A percentile compares a stretch with the other conserved stretches of the same genome.
These are phyloP conservation scores for Solen grandis DNA, from an alignment of 1,140 invertebrate species.

Conservation along the genomic window DNA sequence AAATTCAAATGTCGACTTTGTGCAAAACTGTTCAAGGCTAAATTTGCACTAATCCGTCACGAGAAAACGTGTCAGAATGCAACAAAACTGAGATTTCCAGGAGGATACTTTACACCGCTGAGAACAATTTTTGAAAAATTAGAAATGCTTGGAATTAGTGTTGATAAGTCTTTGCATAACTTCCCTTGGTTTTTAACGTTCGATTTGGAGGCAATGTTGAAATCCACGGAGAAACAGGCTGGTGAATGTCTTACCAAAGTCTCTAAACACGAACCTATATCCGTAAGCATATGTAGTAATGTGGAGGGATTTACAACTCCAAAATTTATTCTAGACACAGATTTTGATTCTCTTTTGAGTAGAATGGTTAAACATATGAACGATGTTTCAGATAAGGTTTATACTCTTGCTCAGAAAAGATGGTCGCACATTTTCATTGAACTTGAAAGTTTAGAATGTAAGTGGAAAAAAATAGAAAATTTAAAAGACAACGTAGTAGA, in stretches of 20 bases:
- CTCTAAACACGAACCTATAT: too few species aligned
- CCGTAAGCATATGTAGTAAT: too few species aligned
- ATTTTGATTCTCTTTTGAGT: too few species aligned
- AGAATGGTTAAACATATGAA: constrained; percentile 32
- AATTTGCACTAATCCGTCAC: too few species aligned
- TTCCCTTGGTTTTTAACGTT: not conserved
- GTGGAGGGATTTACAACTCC: too few species aligned
- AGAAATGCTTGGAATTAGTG: not conserved
- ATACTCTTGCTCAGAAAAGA: not conserved
- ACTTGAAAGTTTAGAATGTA: not conserved
- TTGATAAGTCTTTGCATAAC: not conserved
- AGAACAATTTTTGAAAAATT: constrained; percentile 1
- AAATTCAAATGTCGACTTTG: constrained; percentile 6
- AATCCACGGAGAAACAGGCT: too few species aligned
- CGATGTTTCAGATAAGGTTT: not conserved
- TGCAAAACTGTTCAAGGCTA: not conserved
- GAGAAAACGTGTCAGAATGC: not conserved
- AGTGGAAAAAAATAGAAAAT: not conserved
- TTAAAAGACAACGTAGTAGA: not conserved
- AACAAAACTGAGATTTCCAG: constrained; percentile 1
- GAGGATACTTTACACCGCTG: not conserved
- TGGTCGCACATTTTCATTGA: not conserved
- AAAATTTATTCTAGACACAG: too few species aligned
- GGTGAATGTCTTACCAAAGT: too few species aligned
- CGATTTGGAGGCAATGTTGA: too few species aligned